These are phyloP conservation scores for Crotophaga sulcirostris DNA, from an alignment of 2,113 vertebrate genomes.

Conservation along the genomic window DNA sequence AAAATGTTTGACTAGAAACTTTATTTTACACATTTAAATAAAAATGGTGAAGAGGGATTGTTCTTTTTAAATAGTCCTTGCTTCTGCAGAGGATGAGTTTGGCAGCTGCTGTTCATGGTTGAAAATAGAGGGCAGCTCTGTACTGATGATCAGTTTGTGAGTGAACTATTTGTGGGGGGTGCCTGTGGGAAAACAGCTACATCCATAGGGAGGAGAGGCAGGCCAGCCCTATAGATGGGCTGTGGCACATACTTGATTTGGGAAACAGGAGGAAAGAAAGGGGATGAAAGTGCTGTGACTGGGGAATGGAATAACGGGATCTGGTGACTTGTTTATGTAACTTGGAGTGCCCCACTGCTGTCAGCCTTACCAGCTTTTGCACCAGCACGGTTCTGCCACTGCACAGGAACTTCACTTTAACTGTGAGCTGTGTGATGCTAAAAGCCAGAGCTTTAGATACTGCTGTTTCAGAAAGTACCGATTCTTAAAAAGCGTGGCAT, in stretches of 20 bases:
- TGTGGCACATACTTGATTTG: accelerated
- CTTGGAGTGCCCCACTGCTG: not conserved
- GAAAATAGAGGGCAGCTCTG: not conserved
- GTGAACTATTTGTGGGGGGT: accelerated
- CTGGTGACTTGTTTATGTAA: not conserved
- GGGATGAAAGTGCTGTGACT: not conserved
- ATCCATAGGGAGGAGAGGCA: not conserved
- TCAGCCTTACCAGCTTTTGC: not conserved
- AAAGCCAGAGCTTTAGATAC: not conserved
- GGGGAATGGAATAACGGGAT: not conserved
- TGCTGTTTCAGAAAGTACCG: not conserved
- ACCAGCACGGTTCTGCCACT: not conserved
- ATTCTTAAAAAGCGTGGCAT: not conserved
- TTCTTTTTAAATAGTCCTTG: not conserved
- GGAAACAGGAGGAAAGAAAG: not conserved
- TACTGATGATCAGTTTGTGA: not conserved
- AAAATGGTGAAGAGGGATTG: not conserved
- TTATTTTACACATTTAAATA: not conserved
- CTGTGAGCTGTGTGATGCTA: not conserved
- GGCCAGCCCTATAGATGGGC: accelerated
- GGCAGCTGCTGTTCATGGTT: not conserved
- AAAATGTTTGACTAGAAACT: not conserved
- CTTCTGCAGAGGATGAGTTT: not conserved
- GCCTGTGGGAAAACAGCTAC: accelerated
- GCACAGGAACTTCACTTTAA: not conserved